phyloP scores from a whole-genome alignment of 2,888 invertebrate genomes.

The Xanthia togata region DNA sequence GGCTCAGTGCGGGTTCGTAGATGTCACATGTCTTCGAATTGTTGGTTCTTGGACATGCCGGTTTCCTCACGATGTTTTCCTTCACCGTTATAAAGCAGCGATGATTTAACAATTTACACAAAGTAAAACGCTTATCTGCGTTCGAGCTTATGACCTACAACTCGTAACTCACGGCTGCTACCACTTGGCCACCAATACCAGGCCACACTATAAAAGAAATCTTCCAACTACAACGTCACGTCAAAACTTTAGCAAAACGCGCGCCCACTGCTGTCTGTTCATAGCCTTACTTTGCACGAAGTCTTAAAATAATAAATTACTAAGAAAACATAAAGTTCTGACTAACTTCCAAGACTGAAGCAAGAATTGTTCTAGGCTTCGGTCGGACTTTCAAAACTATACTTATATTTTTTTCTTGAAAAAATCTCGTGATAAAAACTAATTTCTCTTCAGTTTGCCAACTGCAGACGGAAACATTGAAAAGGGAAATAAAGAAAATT shows the following conservation, averaged over 20 bases:
- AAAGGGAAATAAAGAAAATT: slow-evolving; percentile 16
- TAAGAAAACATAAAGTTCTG: slow-evolving; percentile 53
- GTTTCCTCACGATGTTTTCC: too few species aligned
- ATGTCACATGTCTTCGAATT: too few species aligned
- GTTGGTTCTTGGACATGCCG: too few species aligned
- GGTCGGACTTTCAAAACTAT: slow-evolving; percentile 21
- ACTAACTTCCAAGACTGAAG: slow-evolving; percentile 44
- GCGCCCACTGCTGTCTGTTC: background rate
- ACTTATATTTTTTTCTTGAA: slow-evolving; percentile 29
- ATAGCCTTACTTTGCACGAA: slow-evolving; percentile 10
- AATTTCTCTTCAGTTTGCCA: slow-evolving; percentile 30
- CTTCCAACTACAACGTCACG: slow-evolving; percentile 4
- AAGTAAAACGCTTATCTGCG: too few species aligned
- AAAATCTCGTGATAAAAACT: slow-evolving; percentile 34
- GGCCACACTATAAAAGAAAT: background rate
- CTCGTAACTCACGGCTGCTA: too few species aligned
- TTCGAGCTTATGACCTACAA: too few species aligned
- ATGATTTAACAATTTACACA: too few species aligned
- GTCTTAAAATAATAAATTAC: slow-evolving; percentile 61
- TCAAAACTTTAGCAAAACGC: slow-evolving; percentile 20
- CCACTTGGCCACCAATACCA: background rate
- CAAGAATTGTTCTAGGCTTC: slow-evolving; percentile 49
- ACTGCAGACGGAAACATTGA: slow-evolving; percentile 38
- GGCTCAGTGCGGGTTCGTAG: too few species aligned
- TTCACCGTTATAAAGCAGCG: too few species aligned